Evolutionary conservation across 2,888 invertebrate species (phyloP), one percentile per base, ranked within the genome.

Genomic region (Sthenelais limicola): DNA sequence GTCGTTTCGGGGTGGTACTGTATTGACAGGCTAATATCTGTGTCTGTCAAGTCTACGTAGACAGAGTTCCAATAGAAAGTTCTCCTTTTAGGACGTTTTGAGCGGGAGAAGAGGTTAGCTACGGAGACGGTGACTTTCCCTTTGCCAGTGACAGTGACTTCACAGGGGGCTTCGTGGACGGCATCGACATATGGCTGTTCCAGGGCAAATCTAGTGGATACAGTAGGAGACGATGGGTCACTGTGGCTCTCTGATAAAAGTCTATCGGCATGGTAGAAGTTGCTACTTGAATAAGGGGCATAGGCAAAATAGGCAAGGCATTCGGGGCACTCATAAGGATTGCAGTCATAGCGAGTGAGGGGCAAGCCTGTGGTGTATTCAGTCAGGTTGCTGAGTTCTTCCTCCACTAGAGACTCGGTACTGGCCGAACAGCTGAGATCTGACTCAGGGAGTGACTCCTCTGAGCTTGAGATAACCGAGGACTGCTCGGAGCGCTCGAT

Each of bases 21-120:
- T 18, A 85, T 83, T 33, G 81, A 80, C 38, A 82, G 79, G 58
- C 81, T 79, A 33, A 86, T 81, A 75, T 85, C 85, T 21, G 80
- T 82, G 70, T 83, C 84, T 0, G 84, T 85, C 52, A 86, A 77
- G 77, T 86, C 85, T 35, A 85, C 80, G 76, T 81, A 85, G 5
- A 85, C 75, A 26, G 75, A 68, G 54, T 70, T 73, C 51, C 56
- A 58, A n/a, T n/a, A n/a, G 43, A 56, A 47, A 47, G 71, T 21
- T 30, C 7, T n/a, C 71, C 58, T 54, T 24, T 30, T 18, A 43
- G n/a, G 12, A 18, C n/a, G 24, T 32, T 52, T 71, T 3, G 26
- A 38, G 32, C 43, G 43, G 35, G 47, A 47, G 43, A 47, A 58
- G 28, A 71, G 38, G 47, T 58, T 56, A 32, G 52, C 73, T 9